phyloP scores from a whole-genome alignment of 2,888 invertebrate genomes.

The Antitype chi region DNA sequence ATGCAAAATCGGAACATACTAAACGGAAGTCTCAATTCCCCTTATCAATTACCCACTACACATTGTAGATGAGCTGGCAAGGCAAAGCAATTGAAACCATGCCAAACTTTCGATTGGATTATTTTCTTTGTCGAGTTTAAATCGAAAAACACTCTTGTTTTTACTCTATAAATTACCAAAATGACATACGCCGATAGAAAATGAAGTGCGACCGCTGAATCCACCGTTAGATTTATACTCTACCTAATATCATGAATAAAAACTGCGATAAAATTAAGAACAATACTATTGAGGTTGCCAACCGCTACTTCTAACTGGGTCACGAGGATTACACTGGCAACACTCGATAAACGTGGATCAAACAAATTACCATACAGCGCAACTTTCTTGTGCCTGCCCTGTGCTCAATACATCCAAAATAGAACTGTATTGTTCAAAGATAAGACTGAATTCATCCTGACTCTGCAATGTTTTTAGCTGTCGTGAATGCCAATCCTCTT shows the following conservation, averaged over 20 bases:
- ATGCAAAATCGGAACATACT: neutral
- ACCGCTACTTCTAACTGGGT: conserved; percentile 51
- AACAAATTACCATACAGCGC: conserved; percentile 39
- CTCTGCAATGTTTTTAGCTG: conserved; percentile 10
- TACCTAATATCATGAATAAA: conserved; percentile 8
- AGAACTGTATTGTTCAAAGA: conserved; percentile 1
- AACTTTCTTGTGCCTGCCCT: conserved; percentile 32
- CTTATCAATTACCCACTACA: neutral
- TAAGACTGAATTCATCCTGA: conserved; percentile 40
- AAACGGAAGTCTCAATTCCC: neutral
- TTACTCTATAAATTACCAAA: conserved; percentile 24
- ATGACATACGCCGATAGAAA: conserved; percentile 7
- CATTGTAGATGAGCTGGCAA: neutral
- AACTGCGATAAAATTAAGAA: conserved; percentile 38
- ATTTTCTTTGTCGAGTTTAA: neutral
- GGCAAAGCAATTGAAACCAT: conserved; percentile 5
- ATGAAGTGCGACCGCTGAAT: neutral
- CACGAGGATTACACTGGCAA: conserved; percentile 41
- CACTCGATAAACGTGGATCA: conserved; percentile 33
- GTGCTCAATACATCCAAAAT: conserved; percentile 18
- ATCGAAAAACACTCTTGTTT: conserved; percentile 1
- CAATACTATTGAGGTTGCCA: conserved; percentile 40
- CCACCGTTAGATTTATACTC: conserved; percentile 12
- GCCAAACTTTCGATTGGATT: conserved; percentile 7
- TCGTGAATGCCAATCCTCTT: conserved; percentile 4